Conservation (phyloP, 2,888 invertebrate genomes). For the Cephalotes varians region DNA sequence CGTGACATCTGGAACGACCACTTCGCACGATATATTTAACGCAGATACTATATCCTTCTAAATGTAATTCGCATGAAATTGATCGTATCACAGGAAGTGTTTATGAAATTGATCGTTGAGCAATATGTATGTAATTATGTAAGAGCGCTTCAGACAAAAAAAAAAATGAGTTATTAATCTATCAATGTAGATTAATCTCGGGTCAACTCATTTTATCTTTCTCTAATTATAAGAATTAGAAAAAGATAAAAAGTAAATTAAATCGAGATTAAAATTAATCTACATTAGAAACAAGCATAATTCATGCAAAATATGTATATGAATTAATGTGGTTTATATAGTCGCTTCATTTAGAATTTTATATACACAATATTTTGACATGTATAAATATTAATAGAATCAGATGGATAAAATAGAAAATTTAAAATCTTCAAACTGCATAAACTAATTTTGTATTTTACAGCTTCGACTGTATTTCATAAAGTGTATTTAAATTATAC, state of each 20-base stretch:
- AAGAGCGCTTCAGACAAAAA: background rate
- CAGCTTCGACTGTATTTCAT: background rate
- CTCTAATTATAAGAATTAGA: too few relatives aligned
- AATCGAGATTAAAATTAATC: too few relatives aligned
- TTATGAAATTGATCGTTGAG: slow-evolving; percentile 3
- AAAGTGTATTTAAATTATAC: background rate
- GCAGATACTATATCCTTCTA: background rate
- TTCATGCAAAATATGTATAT: background rate
- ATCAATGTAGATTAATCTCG: too few relatives aligned
- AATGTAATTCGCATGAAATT: slow-evolving; percentile 10
- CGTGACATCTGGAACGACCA: background rate
- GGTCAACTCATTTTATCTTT: too few relatives aligned
- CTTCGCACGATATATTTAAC: background rate
- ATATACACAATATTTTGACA: background rate
- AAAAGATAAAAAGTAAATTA: too few relatives aligned
- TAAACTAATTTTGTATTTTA: background rate
- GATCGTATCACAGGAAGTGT: background rate
- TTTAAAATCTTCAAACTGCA: background rate
- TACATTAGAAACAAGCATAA: background rate
- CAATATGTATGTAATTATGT: background rate
- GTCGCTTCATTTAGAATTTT: background rate
- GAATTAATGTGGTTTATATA: background rate
- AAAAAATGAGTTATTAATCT: too few relatives aligned
- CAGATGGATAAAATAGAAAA: background rate
- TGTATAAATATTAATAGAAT: background rate